Base-by-base conservation (phyloP, 2,113 vertebrate genomes). In the Nothobranchius furzeri region DNA sequence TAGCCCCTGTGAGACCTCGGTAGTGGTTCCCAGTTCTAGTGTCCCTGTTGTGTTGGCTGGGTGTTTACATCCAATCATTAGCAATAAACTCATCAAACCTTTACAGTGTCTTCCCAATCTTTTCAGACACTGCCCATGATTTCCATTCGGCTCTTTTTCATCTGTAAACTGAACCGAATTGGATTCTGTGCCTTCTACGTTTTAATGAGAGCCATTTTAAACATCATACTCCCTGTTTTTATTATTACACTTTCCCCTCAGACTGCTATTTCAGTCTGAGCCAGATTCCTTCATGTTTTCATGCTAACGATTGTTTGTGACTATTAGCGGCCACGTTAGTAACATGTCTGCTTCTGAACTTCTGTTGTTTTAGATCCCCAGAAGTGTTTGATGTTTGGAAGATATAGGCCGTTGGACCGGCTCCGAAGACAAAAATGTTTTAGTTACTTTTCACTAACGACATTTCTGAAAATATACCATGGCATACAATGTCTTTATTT, bases 1-100 rank as follows among this genome's bases (percentile, higher is more conserved):
- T 92, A 92, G 89, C 91, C 91, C 91, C 89, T 79, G 82, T 81
- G 82, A 86, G 62, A 70, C 85, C 78, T 83, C 42, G 9, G 40
- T 81, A 82, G 82, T 73, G 46, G 60, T 24, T 64, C 83, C 83
- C 57, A 56, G 54, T 56, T 75, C 73, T 64, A 35, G 48, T 47
- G 55, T 71, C 15, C 30, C 71, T 56, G 63, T 67, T 45, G 11
- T 6, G 50, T 43, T 51, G 14, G 55, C 48, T 30, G 30, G 30
- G 2, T 30, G 60, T 64, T 50, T 52, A 37, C 63, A 37, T 55
- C 14, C 35, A 36, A 37, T 10, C 35, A n/a, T 40, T 52, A 53
- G 20, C 24, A 53, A 30, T 20, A 25, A 40, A 40, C 30, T 30
- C 30, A 30, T 30, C 30, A 30, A 4, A 30, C 37, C 37, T 40